A percentile compares a stretch with the other conserved stretches of the same genome.
These are phyloP conservation scores for Xenus cinereus DNA, from an alignment of 2,113 vertebrate species.

Conservation along the genomic window DNA sequence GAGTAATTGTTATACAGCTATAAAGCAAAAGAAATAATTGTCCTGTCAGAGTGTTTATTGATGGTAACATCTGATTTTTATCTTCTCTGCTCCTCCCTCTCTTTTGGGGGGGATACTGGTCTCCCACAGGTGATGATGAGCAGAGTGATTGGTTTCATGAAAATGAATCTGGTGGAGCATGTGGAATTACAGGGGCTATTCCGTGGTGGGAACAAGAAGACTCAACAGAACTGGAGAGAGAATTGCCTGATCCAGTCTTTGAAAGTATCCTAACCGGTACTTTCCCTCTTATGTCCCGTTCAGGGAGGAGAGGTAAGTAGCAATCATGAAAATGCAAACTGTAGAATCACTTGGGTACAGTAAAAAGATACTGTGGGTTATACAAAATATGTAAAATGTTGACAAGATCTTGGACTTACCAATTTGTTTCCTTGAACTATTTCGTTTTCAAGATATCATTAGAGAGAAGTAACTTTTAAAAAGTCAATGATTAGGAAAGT, in stretches of 20 bases:
- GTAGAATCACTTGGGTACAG: neutral
- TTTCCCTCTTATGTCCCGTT: constrained; percentile 90
- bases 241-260: constrained; percentile 90
- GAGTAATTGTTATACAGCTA: constrained; percentile 2
- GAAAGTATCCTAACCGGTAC: constrained; percentile 93
- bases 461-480: neutral
- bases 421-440: neutral
- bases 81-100: constrained; percentile 3
- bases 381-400: neutral
- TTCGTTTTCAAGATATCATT: neutral
- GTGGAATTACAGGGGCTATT: constrained; percentile 89
- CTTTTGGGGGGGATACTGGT: neutral
- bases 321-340: neutral
- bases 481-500: neutral
- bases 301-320: constrained; percentile 86
- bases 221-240: constrained; percentile 79
- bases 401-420: neutral
- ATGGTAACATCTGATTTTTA: constrained; percentile 28
- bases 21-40: constrained; percentile 13
- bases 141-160: constrained; percentile 99
- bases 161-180: constrained; percentile 89
- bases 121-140: constrained; percentile 88
- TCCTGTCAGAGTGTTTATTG: neutral
- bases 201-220: constrained; percentile 96
- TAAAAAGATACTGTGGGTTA: neutral